Conservation (phyloP, 2,113 vertebrate genomes). For the Azemiops feae region DNA sequence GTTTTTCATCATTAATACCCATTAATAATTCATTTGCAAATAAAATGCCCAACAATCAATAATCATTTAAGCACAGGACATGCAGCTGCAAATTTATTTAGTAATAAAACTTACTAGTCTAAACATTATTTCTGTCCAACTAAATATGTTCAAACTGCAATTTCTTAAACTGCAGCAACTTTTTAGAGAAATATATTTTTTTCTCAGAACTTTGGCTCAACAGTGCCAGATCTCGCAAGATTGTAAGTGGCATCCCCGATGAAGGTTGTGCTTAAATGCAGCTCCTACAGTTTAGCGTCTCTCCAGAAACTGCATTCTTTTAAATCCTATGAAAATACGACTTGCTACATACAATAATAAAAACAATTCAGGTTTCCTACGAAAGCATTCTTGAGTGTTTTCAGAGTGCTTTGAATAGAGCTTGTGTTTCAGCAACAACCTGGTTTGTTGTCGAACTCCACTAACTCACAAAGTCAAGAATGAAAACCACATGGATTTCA, state of each 20-base stretch:
- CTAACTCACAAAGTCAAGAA: not conserved
- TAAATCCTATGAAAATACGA: not conserved
- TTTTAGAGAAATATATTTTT: not conserved
- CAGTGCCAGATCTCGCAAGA: not conserved
- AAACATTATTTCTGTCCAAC: not conserved
- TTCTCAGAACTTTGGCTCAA: not conserved
- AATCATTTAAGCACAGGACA: not conserved
- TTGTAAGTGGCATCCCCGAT: not conserved
- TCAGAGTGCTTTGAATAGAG: not conserved
- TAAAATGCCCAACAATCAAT: accelerated
- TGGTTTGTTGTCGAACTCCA: not conserved
- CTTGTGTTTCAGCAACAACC: not conserved
- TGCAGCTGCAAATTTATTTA: not conserved
- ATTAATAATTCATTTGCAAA: not conserved
- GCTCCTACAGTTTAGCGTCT: not conserved
- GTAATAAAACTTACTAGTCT: not conserved
- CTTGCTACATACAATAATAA: too few relatives aligned
- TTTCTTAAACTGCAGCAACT: not conserved
- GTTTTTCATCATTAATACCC: not conserved
- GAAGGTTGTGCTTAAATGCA: not conserved
- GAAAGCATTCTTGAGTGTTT: not conserved
- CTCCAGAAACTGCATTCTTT: not conserved
- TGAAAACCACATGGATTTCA: not conserved
- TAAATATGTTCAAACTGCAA: not conserved
- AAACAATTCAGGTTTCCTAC: not conserved